These are phyloP conservation scores for Ephialtes manifestator DNA, from an alignment of 2,888 invertebrate genomes.

Conservation along the genomic window DNA sequence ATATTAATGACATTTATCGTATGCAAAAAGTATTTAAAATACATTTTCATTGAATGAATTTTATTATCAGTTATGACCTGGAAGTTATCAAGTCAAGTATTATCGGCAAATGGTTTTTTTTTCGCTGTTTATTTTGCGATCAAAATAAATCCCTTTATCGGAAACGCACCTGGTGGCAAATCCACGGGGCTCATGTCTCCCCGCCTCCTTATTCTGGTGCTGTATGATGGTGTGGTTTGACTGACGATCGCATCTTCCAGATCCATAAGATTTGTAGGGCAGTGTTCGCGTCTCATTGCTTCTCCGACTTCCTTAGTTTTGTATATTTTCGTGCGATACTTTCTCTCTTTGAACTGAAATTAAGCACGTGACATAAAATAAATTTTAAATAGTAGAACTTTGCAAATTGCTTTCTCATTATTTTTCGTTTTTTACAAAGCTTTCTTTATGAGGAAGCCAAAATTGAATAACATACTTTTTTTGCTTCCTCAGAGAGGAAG, in stretches of 20 bases:
- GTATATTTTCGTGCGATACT: constrained; percentile 81
- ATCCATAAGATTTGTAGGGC: constrained; percentile 75
- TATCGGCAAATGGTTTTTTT: neutral
- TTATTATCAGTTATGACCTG: no score
- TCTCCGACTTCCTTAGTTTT: constrained; percentile 77
- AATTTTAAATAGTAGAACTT: no score
- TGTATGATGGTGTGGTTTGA: constrained; percentile 48
- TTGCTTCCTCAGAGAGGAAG: no score
- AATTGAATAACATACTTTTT: no score
- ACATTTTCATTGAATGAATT: no score
- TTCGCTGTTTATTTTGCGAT: neutral
- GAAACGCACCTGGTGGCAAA: constrained; percentile 11
- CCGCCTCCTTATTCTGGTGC: constrained; percentile 85
- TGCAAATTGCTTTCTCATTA: no score
- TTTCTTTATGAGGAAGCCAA: no score
- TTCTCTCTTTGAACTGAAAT: constrained; percentile 81
- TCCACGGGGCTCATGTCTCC: constrained; percentile 88
- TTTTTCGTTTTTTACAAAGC: no score
- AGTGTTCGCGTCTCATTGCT: constrained; percentile 81
- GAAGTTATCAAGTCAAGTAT: neutral
- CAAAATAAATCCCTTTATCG: neutral
- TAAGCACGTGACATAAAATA: neutral
- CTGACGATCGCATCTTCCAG: constrained; percentile 67
- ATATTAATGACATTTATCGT: no score
- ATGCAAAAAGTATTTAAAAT: no score